These are phyloP conservation scores for Cephalopholis sonnerati DNA, from an alignment of 2,113 vertebrate species.

Conservation along the genomic window DNA sequence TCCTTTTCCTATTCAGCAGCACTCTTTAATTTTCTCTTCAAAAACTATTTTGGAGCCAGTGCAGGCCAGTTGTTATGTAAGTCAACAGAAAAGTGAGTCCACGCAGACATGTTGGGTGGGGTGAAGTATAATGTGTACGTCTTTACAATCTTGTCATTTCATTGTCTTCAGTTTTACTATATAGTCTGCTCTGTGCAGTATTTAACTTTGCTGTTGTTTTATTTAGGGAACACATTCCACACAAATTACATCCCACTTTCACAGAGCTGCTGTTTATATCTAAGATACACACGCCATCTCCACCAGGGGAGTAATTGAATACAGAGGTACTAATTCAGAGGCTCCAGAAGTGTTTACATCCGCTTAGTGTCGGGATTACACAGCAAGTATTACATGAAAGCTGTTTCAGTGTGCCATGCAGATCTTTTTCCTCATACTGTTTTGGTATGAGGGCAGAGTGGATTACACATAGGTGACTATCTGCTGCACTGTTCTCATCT, in stretches of 20 bases:
- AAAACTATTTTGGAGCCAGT: conserved; percentile 64
- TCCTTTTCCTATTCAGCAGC: conserved; percentile 75
- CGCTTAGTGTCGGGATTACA: conserved; percentile 59
- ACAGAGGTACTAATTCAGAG: conserved; percentile 66
- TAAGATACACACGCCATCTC: conserved; percentile 43
- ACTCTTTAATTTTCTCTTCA: conserved; percentile 77
- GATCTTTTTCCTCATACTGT: conserved; percentile 17
- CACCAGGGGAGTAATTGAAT: conserved; percentile 68
- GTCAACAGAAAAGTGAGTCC: conserved; percentile 40
- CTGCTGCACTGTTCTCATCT: not conserved
- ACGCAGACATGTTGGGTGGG: conserved; percentile 16
- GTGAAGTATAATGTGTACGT: not conserved
- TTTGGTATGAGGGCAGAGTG: conserved; percentile 1
- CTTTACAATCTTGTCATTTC: not conserved
- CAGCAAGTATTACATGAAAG: conserved; percentile 58
- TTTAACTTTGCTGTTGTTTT: conserved; percentile 8
- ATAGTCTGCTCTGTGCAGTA: not conserved
- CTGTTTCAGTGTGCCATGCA: conserved; percentile 37
- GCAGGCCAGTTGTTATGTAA: conserved; percentile 71
- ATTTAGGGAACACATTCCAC: conserved; percentile 4
- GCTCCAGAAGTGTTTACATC: conserved; percentile 61
- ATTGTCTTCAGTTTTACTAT: not conserved
- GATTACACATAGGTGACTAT: conserved; percentile 17
- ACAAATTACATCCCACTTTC: conserved; percentile 35
- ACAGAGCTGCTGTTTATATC: conserved; percentile 51